Evolutionary conservation across 2,888 invertebrate genomes (phyloP).

Genomic region (Stramonita haemastoma): DNA sequence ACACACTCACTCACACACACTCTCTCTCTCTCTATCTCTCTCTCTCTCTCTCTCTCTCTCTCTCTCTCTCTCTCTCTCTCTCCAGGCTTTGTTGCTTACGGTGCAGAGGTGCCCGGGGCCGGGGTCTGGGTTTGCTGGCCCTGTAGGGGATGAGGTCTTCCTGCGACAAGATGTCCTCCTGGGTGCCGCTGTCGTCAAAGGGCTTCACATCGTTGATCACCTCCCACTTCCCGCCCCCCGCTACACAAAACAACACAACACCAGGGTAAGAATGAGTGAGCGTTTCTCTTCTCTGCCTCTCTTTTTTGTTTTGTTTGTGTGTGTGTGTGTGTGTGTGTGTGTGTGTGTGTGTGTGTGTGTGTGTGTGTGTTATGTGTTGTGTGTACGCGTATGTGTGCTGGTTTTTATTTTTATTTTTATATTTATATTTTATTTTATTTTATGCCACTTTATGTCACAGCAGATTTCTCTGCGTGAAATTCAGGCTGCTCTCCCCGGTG

Average conservation of each 20-base stretch:
- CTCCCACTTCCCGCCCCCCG: background rate
- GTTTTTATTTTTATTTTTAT: too few relatives aligned
- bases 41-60: too few relatives aligned
- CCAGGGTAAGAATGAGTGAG: background rate
- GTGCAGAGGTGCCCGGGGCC: too few relatives aligned
- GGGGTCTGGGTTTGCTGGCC: background rate
- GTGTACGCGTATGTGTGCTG: background rate
- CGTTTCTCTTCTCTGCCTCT: background rate
- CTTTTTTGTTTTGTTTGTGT: background rate
- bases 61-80: background rate
- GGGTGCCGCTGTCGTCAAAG: constrained; percentile 24
- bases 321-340: background rate
- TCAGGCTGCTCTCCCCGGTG: too few relatives aligned
- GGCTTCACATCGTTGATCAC: constrained; percentile 34
- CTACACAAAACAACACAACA: background rate
- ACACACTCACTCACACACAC: too few relatives aligned
- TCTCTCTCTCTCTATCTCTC: too few relatives aligned
- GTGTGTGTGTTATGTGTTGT: constrained; percentile 11
- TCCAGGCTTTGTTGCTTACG: too few relatives aligned
- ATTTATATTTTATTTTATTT: too few relatives aligned
- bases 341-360: constrained; percentile 8
- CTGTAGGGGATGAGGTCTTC: constrained; percentile 16
- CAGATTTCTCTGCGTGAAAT: too few relatives aligned
- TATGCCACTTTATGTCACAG: too few relatives aligned
- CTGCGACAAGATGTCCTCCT: constrained; percentile 18